These are phyloP conservation scores for Terebella lapidaria DNA, from an alignment of 2,888 invertebrate species.

Conservation along the genomic window DNA sequence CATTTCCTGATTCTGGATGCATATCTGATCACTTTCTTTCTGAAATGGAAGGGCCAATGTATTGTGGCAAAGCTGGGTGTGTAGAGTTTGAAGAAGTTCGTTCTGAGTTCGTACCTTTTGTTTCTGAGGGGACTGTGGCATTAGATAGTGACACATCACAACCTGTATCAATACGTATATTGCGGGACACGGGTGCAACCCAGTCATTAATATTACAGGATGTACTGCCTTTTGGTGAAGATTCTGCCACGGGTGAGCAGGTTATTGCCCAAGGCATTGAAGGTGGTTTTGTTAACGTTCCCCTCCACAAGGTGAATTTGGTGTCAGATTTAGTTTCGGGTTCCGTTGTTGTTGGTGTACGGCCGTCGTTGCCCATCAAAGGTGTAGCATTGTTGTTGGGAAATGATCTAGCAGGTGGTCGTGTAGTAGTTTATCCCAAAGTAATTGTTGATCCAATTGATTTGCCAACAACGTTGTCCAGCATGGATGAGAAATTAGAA, in stretches of 20 bases:
- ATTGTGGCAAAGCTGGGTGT: no score
- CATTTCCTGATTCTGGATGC: no score
- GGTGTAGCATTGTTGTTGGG: neutral
- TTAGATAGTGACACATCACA: no score
- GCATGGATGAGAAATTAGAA: neutral
- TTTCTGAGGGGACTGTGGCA: no score
- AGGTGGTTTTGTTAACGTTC: neutral
- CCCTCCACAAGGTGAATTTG: neutral
- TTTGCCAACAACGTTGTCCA: neutral
- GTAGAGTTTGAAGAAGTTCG: no score
- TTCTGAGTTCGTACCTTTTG: no score
- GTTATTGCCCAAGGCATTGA: neutral
- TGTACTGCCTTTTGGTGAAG: neutral
- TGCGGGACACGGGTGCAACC: no score
- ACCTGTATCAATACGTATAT: no score
- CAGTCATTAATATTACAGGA: no score
- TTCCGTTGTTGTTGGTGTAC: neutral
- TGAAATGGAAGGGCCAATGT: no score
- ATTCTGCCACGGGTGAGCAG: neutral
- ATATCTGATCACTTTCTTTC: no score
- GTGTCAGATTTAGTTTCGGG: neutral
- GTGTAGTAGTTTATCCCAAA: neutral
- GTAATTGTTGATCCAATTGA: neutral
- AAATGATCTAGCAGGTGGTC: neutral
- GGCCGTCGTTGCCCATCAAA: neutral